Base-by-base conservation (phyloP, 1,140 invertebrate genomes). In the Phymastichus coffea region DNA sequence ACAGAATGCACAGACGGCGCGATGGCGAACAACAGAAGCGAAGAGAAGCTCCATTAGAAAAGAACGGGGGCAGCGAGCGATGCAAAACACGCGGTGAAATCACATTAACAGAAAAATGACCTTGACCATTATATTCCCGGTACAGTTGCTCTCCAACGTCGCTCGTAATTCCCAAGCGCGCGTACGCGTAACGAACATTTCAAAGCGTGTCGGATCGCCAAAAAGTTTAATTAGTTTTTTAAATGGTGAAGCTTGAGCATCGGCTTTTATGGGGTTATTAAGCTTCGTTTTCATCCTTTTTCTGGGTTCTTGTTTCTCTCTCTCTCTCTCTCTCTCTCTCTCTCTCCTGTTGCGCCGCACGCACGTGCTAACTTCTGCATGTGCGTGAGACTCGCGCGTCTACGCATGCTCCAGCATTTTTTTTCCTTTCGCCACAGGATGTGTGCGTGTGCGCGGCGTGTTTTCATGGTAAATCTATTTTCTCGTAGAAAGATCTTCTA, bases 151-250 rank as follows among this genome's bases (percentile, higher is more conserved):
- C n/a, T n/a, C n/a, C n/a, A n/a, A n/a, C n/a, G n/a, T n/a, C n/a
- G n/a, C n/a, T n/a, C n/a, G n/a, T n/a, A n/a, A n/a, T n/a, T n/a
- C n/a, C n/a, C n/a, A n/a, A n/a, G n/a, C n/a, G n/a, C n/a, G n/a
- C n/a, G n/a, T n/a, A n/a, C n/a, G n/a, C 7, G n/a, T 60, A 60
- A 54, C 58, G 30, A 60, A 54, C 23, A 28, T 15, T 46, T 60
- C 40, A 54, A 60, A 46, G 33, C 58, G 41, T 48, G 44, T 33
- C 44, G 26, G 46, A 61, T 55, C 15, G 52, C 52, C 30, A 54
- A 61, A 51, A 56, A 61, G 59, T 61, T 56, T 55, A 56, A 61
- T 61, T 56, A 51, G 52, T 56, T 56, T 61, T 56, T 61, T 49
- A 61, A 61, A 61, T 20, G 25, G n/a, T 25, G n/a, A 17, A 12